These are phyloP conservation scores for Netelia melanura DNA, from an alignment of 2,888 invertebrate genomes.

Conservation along the genomic window DNA sequence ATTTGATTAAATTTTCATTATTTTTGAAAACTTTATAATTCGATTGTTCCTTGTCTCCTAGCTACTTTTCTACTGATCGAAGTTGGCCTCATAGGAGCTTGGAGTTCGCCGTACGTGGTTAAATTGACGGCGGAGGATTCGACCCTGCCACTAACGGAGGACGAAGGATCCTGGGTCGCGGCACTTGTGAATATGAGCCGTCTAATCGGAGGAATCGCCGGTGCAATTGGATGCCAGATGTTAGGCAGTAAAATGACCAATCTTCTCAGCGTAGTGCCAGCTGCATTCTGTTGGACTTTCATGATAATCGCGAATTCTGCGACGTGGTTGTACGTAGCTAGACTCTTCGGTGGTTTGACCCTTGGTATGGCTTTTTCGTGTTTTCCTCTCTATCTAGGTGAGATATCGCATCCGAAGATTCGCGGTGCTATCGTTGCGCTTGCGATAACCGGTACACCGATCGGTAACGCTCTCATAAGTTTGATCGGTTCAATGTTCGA, in stretches of 20 bases:
- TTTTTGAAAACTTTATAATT: too few relatives aligned
- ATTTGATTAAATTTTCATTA: too few relatives aligned
- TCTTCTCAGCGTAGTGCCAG: constrained; percentile 71
- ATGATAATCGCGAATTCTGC: constrained; percentile 71
- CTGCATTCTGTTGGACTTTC: constrained; percentile 72
- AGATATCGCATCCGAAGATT: constrained; percentile 74
- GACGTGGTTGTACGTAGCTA: constrained; percentile 72
- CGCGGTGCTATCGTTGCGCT: constrained; percentile 77
- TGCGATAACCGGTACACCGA: constrained; percentile 74
- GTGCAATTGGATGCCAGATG: constrained; percentile 69
- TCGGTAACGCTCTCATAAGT: constrained; percentile 76
- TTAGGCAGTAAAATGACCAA: constrained; percentile 73
- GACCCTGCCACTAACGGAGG: constrained; percentile 65
- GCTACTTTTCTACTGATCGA: constrained; percentile 72
- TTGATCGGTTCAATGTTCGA: constrained; percentile 75
- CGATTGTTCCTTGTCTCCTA: constrained; percentile 37
- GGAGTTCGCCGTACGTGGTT: constrained; percentile 76
- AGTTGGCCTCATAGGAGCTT: constrained; percentile 74
- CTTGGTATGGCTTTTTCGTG: constrained; percentile 74
- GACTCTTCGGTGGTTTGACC: constrained; percentile 72
- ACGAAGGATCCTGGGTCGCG: constrained; percentile 77
- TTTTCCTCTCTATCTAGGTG: constrained; percentile 76
- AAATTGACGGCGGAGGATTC: constrained; percentile 71
- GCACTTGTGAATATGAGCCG: constrained; percentile 74
- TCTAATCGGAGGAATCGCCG: constrained; percentile 72